Evolutionary conservation across 2,113 vertebrate genomes (phyloP), one percentile per base, ranked within the genome.

Genomic region (Centropus bengalensis): DNA sequence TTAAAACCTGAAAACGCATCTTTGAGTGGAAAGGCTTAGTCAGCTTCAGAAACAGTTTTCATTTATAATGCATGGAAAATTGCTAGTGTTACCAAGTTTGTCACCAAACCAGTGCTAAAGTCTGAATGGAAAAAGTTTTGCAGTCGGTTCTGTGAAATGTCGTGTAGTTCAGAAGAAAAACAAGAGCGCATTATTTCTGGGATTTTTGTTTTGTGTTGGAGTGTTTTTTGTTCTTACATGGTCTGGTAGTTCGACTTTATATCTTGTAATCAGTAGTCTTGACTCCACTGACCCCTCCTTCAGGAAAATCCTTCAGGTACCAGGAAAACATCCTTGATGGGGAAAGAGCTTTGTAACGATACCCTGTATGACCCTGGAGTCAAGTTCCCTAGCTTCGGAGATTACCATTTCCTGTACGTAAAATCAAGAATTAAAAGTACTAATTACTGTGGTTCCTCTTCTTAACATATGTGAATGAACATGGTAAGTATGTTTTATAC

Each of bases 121-220:
- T 83, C 86, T 83, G 93, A 94, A 91, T 94, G 95, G 95, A 95
- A 95, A 96, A 93, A 93, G 71, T 77, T 95, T 86, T 66, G 90
- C 90, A 94, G 88, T 62, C 69, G 51, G 68, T 96, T 94, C 88
- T 95, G 95, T 40, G 95, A 96, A 97, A 86, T 89, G 91, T 59
- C 89, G 67, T 60, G 94, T 73, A 95, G 80, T 80, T 89, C 56
- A 55, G 82, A 80, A 55, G 82, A 80, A 88, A 78, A 94, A 93
- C 51, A 86, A 75, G 45, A 28, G 20, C 10, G 42, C 3, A 1
- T 70, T 81, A 3, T 70, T 88, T 69, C 67, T 85, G 44, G 1
- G 7, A 70, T 63, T 69, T 14, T 6, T 17, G 19, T 18, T 47
- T 47, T 30, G 18, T 22, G 4, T 38, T 28, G 36, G 36, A 36